A percentile compares a stretch with the other conserved stretches of the same genome.
These are phyloP conservation scores for Fundulus diaphanus DNA, from an alignment of 2,797 vertebrate genomes.

Conservation along the genomic window DNA sequence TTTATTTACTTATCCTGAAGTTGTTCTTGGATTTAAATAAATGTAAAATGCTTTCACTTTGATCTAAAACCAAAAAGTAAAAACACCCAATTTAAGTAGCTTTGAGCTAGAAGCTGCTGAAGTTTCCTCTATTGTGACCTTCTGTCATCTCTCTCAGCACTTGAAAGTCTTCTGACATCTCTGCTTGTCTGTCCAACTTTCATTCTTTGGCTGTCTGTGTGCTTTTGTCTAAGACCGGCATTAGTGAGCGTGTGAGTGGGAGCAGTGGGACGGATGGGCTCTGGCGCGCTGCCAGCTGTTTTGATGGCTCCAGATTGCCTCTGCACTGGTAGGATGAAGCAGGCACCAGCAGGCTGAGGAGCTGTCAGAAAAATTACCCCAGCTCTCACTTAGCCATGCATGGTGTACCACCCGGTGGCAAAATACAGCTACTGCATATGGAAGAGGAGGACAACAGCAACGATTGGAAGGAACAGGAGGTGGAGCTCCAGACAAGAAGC, in stretches of 20 bases:
- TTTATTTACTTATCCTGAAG: slow-evolving; percentile 51
- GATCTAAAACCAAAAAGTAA: slow-evolving; percentile 38
- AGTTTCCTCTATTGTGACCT: slow-evolving; percentile 31
- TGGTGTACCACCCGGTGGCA: slow-evolving; percentile 94
- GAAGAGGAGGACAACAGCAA: slow-evolving; percentile 54
- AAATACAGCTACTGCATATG: slow-evolving; percentile 86
- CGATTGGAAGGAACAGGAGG: slow-evolving; percentile 57
- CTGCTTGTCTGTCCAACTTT: slow-evolving; percentile 28
- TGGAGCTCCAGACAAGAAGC: slow-evolving; percentile 56
- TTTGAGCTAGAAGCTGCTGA: slow-evolving; percentile 30
- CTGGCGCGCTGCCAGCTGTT: slow-evolving; percentile 76
- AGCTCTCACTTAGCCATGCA: slow-evolving; percentile 84
- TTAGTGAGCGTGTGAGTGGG: slow-evolving; percentile 56
- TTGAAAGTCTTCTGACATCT: slow-evolving; percentile 43
- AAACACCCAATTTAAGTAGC: slow-evolving; percentile 22
- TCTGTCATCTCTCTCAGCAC: slow-evolving; percentile 34
- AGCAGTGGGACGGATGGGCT: slow-evolving; percentile 57
- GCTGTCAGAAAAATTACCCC: slow-evolving; percentile 80
- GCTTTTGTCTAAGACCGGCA: slow-evolving; percentile 49
- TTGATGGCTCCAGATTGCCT: slow-evolving; percentile 82
- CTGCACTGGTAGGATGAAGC: slow-evolving; percentile 75
- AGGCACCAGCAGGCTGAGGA: slow-evolving; percentile 77
- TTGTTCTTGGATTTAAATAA: slow-evolving; percentile 30
- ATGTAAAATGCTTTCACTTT: slow-evolving; percentile 34
- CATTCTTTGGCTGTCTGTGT: slow-evolving; percentile 42